Conservation (phyloP, 2,888 invertebrate species). For the Epirrita christyi region DNA sequence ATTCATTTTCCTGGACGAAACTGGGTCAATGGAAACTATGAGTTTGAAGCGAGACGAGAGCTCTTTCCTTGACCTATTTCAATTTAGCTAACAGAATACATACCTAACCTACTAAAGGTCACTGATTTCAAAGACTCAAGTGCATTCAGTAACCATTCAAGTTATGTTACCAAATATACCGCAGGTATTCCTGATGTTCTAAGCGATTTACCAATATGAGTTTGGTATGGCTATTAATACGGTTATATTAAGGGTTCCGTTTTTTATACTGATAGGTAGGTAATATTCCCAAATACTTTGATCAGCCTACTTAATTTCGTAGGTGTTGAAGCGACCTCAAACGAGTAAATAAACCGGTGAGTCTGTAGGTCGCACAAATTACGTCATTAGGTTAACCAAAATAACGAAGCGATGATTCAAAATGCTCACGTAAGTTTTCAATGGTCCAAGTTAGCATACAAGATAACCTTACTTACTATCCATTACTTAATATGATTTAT, state of each 20-base stretch:
- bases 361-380: conserved; percentile 67
- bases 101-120: not conserved
- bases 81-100: conserved; percentile 3
- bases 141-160: not conserved
- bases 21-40: conserved; percentile 17
- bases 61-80: conserved; percentile 25
- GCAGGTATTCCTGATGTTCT: too few species aligned
- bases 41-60: conserved; percentile 6
- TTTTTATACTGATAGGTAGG: not conserved
- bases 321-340: conserved; percentile 36
- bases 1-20: conserved; percentile 17
- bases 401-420: conserved; percentile 60
- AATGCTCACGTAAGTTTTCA: conserved; percentile 31
- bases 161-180: too few species aligned
- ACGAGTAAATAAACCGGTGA: conserved; percentile 55
- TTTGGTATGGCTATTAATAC: too few species aligned
- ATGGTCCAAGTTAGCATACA: conserved; percentile 52
- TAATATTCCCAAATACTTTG: not conserved
- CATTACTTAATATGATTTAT: too few species aligned
- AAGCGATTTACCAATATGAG: too few species aligned
- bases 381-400: conserved; percentile 62
- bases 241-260: not conserved
- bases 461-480: conserved; percentile 45
- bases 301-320: conserved; percentile 11
- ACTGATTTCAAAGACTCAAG: not conserved